Conservation (phyloP, 2,797 vertebrate species). For the Okamejei kenojei region DNA sequence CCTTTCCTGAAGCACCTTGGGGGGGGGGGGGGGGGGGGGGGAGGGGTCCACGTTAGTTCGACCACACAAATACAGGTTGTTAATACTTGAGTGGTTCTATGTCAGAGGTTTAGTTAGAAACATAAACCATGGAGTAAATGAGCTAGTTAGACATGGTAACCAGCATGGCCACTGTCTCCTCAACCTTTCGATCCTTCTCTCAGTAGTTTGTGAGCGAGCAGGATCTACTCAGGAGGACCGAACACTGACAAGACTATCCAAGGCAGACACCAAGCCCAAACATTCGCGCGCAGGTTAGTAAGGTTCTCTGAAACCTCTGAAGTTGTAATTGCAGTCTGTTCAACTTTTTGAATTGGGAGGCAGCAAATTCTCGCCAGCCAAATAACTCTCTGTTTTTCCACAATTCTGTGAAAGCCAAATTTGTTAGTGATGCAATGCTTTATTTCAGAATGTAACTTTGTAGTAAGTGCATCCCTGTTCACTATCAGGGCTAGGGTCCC, state of each 20-base stretch:
- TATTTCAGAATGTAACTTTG: background rate
- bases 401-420: background rate
- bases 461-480: background rate
- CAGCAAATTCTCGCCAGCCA: no score
- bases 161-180: no score
- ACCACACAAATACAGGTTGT: background rate
- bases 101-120: conserved; percentile 9
- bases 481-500: background rate
- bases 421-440: background rate
- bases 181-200: background rate
- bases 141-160: background rate
- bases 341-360: background rate
- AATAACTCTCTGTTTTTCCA: no score
- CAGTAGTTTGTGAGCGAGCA: conserved; percentile 15
- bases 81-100: background rate
- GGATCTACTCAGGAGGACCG: background rate
- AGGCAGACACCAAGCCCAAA: background rate
- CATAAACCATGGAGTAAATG: background rate
- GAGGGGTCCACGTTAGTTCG: background rate
- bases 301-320: background rate
- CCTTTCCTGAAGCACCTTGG: background rate
- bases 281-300: conserved; percentile 3
- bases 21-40: no score
- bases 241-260: background rate
- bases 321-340: background rate